These are phyloP conservation scores for Dipodomys spectabilis DNA, from an alignment of 2,113 vertebrate genomes.

Conservation along the genomic window DNA sequence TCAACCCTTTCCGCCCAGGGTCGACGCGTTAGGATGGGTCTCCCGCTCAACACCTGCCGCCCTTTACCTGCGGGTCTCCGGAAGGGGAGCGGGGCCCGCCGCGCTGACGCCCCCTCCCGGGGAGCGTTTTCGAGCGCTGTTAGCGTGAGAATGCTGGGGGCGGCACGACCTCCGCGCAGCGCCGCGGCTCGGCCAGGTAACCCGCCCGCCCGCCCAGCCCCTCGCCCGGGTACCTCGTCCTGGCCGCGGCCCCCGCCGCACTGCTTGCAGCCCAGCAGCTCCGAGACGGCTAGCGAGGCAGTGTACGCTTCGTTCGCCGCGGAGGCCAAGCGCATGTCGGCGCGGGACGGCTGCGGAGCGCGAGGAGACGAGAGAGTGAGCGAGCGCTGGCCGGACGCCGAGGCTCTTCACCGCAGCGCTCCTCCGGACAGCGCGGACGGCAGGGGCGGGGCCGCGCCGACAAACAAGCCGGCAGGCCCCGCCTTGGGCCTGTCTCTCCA, in stretches of 20 bases:
- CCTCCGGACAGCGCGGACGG: not conserved
- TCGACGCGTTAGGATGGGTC: no score
- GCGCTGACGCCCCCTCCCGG: not conserved
- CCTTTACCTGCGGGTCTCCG: not conserved
- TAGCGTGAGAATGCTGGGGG: not conserved
- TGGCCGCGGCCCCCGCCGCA: conserved; percentile 58
- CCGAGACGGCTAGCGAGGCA: conserved; percentile 73
- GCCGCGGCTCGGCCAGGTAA: not conserved
- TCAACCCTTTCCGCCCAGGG: not conserved
- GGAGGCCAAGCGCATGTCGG: conserved; percentile 78
- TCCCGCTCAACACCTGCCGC: not conserved
- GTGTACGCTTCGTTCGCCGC: conserved; percentile 72
- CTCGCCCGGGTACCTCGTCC: conserved; percentile 64
- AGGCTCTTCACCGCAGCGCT: not conserved
- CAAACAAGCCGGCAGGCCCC: conserved; percentile 37
- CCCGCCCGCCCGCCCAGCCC: not conserved
- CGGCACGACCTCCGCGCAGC: not conserved
- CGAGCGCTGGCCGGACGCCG: not conserved
- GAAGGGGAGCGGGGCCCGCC: not conserved
- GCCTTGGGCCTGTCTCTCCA: conserved; percentile 56
- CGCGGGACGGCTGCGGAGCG: not conserved
- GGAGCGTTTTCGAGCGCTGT: not conserved
- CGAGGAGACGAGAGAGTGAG: not conserved
- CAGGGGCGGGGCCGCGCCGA: not conserved
- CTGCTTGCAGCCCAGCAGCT: conserved; percentile 68